Percentiles rank a stretch among this genome's conserved stretches.
Evolutionary conservation across 2,888 invertebrate genomes (phyloP).

Genomic region (Ochropleura plecta): DNA sequence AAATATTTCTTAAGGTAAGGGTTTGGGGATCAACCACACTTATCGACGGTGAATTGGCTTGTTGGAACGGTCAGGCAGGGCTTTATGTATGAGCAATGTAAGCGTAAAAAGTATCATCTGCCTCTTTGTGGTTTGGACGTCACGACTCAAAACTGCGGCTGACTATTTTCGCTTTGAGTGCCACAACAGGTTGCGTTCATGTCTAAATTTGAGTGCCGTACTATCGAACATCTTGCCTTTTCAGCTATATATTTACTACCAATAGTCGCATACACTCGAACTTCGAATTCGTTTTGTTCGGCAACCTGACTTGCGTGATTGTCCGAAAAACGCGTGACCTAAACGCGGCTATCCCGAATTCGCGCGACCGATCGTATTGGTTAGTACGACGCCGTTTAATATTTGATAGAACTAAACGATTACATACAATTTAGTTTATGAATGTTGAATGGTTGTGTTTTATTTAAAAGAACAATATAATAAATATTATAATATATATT

Average conservation of each 20-base stretch:
- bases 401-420: background rate
- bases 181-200: too few relatives aligned
- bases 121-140: background rate
- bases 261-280: background rate
- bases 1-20: conserved; percentile 20
- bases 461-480: background rate
- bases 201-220: too few relatives aligned
- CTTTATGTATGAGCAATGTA: background rate
- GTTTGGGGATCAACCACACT: background rate
- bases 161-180: background rate
- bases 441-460: background rate
- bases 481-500: too few relatives aligned
- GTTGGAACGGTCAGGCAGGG: background rate
- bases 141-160: background rate
- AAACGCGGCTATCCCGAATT: background rate
- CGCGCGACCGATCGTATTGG: background rate
- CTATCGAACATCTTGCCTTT: background rate
- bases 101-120: background rate
- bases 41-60: background rate
- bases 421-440: background rate
- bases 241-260: too few relatives aligned
- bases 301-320: background rate
- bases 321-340: background rate
- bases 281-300: too few relatives aligned
- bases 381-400: background rate